These are phyloP conservation scores for Chesias legatella DNA, from an alignment of 2,888 invertebrate species.

Conservation along the genomic window DNA sequence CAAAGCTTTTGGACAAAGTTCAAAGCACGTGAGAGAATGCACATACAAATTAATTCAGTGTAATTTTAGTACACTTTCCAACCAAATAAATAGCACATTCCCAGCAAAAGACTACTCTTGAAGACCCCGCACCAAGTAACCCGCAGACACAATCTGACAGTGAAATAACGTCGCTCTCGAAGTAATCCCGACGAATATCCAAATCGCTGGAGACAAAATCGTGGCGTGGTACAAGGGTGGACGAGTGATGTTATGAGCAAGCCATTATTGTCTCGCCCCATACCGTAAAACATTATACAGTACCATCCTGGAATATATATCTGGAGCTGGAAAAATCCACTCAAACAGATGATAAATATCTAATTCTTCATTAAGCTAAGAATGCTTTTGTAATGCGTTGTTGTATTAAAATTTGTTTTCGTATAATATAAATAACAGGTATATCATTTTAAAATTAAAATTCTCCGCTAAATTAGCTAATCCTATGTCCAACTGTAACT, in stretches of 20 bases:
- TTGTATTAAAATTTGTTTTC: background rate
- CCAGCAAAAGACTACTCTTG: conserved; percentile 54
- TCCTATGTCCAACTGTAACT: conserved; percentile 31
- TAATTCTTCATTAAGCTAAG: conserved; percentile 15
- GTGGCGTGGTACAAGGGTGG: conserved; percentile 65
- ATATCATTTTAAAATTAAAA: conserved; percentile 6
- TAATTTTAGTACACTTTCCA: conserved; percentile 55
- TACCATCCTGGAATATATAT: conserved; percentile 59
- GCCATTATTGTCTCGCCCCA: conserved; percentile 80
- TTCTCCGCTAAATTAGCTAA: conserved; percentile 6
- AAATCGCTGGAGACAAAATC: conserved; percentile 49
- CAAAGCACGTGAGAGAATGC: conserved; percentile 40
- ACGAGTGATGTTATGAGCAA: conserved; percentile 81
- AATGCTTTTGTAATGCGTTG: background rate
- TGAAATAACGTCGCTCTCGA: conserved; percentile 9
- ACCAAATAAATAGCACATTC: conserved; percentile 57
- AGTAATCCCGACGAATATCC: conserved; percentile 34
- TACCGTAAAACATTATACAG: conserved; percentile 80
- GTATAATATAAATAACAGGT: background rate
- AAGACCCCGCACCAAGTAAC: conserved; percentile 51
- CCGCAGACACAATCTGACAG: conserved; percentile 13
- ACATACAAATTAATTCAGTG: conserved; percentile 49
- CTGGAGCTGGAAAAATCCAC: conserved; percentile 63
- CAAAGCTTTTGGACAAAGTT: conserved; percentile 14
- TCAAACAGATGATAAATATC: conserved; percentile 29